Conservation (phyloP, 2,113 vertebrate genomes). For the Rana temporaria region DNA sequence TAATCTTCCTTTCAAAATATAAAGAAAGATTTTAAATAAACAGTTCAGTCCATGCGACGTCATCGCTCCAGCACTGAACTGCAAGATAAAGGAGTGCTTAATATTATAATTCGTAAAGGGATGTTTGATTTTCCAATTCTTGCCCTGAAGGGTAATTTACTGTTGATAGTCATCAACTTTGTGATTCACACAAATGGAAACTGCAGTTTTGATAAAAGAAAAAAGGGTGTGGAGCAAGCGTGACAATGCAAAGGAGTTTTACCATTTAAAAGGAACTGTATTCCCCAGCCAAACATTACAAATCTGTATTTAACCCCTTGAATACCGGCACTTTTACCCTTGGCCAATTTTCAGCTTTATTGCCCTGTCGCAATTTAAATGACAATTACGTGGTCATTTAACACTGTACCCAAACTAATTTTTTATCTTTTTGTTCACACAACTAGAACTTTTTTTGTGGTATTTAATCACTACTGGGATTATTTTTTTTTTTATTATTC, state of each 20-base stretch:
- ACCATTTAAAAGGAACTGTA: too few species aligned
- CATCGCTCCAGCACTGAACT: constrained; percentile 62
- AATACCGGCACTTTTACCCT: too few species aligned
- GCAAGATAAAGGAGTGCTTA: constrained; percentile 38
- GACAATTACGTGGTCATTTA: too few species aligned
- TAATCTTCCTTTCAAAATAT: constrained; percentile 69
- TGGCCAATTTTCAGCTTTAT: too few species aligned
- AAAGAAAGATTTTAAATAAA: constrained; percentile 72
- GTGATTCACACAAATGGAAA: background rate
- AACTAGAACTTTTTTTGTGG: too few species aligned
- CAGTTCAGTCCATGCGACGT: constrained; percentile 67
- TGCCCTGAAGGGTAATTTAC: constrained; percentile 2
- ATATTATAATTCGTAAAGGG: background rate
- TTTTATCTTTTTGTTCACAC: too few species aligned
- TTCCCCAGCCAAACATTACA: too few species aligned
- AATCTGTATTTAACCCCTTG: too few species aligned
- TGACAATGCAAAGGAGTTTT: background rate
- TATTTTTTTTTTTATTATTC: too few species aligned
- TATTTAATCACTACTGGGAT: too few species aligned
- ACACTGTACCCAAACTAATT: too few species aligned
- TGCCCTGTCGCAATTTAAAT: too few species aligned
- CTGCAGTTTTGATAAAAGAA: background rate
- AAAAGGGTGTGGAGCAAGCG: constrained; percentile 5
- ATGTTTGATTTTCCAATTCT: constrained; percentile 44
- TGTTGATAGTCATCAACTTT: background rate